These are phyloP conservation scores for Suillia variegata DNA, from an alignment of 2,888 invertebrate genomes.

Conservation along the genomic window DNA sequence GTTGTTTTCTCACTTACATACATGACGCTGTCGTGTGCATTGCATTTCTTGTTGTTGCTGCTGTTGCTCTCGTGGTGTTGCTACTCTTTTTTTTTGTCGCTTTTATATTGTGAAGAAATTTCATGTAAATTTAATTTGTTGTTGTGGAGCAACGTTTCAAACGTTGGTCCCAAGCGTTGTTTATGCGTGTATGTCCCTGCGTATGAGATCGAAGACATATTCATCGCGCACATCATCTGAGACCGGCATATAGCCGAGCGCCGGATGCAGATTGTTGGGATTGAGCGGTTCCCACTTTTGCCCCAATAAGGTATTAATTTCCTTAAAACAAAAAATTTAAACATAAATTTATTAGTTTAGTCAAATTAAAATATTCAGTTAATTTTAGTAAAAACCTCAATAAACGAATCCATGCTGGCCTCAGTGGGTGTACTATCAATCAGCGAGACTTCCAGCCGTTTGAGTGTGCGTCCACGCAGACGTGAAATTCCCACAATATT, in stretches of 20 bases:
- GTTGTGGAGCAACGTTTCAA: background rate
- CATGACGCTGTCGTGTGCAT: background rate
- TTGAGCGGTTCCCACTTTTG: conserved; percentile 55
- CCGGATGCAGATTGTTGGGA: conserved; percentile 50
- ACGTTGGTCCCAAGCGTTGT: conserved; percentile 9
- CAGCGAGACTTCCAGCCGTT: conserved; percentile 59
- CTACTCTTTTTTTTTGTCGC: conserved; percentile 9
- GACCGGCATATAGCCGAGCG: conserved; percentile 51
- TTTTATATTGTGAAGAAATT: conserved; percentile 10
- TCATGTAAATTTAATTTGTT: conserved; percentile 23
- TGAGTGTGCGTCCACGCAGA: conserved; percentile 53
- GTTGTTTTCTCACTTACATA: background rate
- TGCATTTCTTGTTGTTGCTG: conserved; percentile 3
- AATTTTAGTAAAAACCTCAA: conserved; percentile 42
- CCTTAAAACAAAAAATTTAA: conserved; percentile 39
- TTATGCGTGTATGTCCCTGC: conserved; percentile 52
- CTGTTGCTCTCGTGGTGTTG: conserved; percentile 30
- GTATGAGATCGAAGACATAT: conserved; percentile 57
- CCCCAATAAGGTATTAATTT: conserved; percentile 56
- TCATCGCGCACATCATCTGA: conserved; percentile 57
- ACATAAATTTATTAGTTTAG: too few species aligned
- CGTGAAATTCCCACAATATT: conserved; percentile 59
- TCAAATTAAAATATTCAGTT: too few species aligned
- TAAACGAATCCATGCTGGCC: conserved; percentile 48
- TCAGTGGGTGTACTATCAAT: conserved; percentile 50